A percentile compares a stretch with the other conserved stretches of the same genome.
Conservation (phyloP, 2,113 vertebrate species). For the Tor tambroides region DNA sequence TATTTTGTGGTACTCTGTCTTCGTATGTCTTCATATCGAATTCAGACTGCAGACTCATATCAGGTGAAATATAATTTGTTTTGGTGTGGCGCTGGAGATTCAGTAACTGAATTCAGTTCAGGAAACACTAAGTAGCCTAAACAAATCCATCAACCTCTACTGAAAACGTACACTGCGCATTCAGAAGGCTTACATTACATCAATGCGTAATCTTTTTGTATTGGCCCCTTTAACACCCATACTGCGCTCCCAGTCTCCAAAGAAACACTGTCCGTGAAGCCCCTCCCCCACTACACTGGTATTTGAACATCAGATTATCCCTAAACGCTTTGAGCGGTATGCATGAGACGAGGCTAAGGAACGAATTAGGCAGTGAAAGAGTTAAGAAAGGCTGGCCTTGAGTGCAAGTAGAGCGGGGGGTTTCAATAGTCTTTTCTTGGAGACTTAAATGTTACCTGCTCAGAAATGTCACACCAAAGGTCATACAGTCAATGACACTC, state of each 20-base stretch:
- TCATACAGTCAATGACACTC: not conserved
- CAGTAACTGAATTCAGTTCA: not conserved
- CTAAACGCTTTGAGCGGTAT: slow-evolving; percentile 26
- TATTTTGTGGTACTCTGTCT: not conserved
- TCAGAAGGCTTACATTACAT: not conserved
- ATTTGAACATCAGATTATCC: slow-evolving; percentile 46
- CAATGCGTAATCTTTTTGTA: not conserved
- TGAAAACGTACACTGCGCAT: not conserved
- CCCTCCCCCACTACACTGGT: slow-evolving; percentile 31
- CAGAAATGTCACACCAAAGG: slow-evolving; percentile 15
- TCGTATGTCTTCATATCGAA: not conserved
- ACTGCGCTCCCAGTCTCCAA: not conserved
- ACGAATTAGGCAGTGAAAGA: not conserved
- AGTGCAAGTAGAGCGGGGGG: not conserved
- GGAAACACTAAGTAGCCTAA: not conserved
- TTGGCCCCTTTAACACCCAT: not conserved
- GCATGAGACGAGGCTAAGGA: not conserved
- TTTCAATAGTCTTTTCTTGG: not conserved
- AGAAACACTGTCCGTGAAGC: slow-evolving; percentile 28
- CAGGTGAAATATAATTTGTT: not conserved
- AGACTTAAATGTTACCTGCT: not conserved
- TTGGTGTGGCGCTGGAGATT: not conserved
- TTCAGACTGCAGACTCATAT: not conserved
- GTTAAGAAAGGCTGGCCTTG: slow-evolving; percentile 8
- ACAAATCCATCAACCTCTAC: not conserved